Percentiles rank a stretch among this genome's conserved stretches.
These are phyloP conservation scores for Oriolus oriolus DNA, from an alignment of 2,113 vertebrate species.

Conservation along the genomic window DNA sequence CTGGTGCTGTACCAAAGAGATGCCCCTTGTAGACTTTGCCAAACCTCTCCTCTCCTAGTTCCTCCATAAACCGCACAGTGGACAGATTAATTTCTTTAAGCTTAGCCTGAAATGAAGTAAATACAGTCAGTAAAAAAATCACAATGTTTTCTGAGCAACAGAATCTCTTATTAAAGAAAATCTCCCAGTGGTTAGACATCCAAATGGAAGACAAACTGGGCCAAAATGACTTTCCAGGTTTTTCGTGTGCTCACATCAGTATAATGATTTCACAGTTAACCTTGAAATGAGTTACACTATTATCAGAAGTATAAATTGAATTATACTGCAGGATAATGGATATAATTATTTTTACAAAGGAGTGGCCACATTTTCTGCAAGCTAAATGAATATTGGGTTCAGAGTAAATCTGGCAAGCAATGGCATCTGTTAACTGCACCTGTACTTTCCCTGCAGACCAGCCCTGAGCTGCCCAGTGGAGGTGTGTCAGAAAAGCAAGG, in stretches of 20 bases:
- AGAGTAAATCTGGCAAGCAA: not conserved
- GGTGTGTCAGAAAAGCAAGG: not conserved
- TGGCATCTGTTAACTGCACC: not conserved
- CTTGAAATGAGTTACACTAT: not conserved
- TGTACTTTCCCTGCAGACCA: not conserved
- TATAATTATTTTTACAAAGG: not conserved
- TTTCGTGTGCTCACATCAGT: not conserved
- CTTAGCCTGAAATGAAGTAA: slow-evolving; percentile 78
- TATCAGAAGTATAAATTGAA: not conserved
- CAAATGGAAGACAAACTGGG: not conserved
- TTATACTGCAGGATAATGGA: not conserved
- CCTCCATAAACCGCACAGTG: slow-evolving; percentile 91
- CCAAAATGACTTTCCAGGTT: not conserved
- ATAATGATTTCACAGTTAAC: not conserved
- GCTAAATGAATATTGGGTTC: not conserved
- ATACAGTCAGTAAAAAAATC: not conserved
- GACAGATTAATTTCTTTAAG: slow-evolving; percentile 92
- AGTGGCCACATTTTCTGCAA: not conserved
- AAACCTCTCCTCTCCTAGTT: slow-evolving; percentile 93
- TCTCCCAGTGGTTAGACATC: not conserved
- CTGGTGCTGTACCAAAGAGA: slow-evolving; percentile 83
- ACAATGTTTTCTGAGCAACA: not conserved
- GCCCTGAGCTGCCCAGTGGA: not conserved
- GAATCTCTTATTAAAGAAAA: not conserved
- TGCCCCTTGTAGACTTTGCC: slow-evolving; percentile 97